A percentile compares a stretch with the other conserved stretches of the same genome.
Evolutionary conservation across 2,888 invertebrate genomes (phyloP).

Genomic region (Callimorpha dominula): DNA sequence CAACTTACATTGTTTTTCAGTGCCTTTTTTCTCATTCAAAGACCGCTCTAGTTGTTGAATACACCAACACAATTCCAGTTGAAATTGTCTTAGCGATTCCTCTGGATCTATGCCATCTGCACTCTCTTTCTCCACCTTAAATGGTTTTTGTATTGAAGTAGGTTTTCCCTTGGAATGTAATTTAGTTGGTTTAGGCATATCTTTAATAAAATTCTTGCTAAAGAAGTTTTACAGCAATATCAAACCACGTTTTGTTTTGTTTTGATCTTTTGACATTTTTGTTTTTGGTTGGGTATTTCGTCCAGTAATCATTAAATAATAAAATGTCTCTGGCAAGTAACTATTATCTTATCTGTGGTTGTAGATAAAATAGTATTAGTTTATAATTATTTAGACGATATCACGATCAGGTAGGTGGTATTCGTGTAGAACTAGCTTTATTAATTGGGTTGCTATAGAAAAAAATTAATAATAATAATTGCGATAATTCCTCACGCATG

Average conservation of each 20-base stretch:
- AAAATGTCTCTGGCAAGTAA: background rate
- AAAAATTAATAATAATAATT: constrained; percentile 14
- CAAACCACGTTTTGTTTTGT: constrained; percentile 65
- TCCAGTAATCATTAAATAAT: background rate
- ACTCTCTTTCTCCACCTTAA: constrained; percentile 67
- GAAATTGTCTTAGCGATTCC: constrained; percentile 89
- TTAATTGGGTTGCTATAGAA: background rate
- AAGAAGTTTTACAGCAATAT: background rate
- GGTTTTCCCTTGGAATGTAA: constrained; percentile 78
- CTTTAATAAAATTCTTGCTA: constrained; percentile 16
- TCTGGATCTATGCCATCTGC: constrained; percentile 67
- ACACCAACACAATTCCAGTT: constrained; percentile 93
- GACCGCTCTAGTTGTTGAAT: constrained; percentile 90
- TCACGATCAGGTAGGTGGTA: no score
- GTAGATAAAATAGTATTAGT: no score
- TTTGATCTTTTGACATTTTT: constrained; percentile 44
- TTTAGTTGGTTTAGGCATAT: constrained; percentile 80
- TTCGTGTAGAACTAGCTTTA: no score
- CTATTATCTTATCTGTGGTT: no score
- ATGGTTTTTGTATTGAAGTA: constrained; percentile 74
- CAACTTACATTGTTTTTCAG: constrained; percentile 86
- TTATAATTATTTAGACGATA: no score
- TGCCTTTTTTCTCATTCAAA: constrained; percentile 87
- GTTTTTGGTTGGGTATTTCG: background rate
- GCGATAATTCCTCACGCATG: constrained; percentile 27